Base-by-base conservation (phyloP, 2,113 vertebrate genomes). In the Zapornia atra region DNA sequence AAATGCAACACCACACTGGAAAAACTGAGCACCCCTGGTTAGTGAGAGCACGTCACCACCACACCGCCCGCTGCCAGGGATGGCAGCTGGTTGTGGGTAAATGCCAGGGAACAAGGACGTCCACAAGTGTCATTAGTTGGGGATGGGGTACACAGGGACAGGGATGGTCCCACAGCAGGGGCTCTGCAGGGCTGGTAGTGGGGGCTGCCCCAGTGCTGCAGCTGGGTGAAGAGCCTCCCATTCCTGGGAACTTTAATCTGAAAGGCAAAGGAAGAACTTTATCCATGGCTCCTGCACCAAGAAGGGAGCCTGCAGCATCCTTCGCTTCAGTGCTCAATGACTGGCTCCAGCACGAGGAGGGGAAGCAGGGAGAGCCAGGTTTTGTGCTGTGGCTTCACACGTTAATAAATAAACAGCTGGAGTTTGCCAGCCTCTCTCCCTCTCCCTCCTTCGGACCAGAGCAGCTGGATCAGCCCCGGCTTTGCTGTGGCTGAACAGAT, bases 361-460 rank as follows among this genome's bases (percentile, higher is more conserved):
- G 36, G 34, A 84, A 61, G 28, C 48, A 95, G 44, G 63, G 26
- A 90, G 44, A 71, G 85, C 18, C 82, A 89, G 73, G 79, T 76
- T 94, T 90, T 88, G 36, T 61, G 68, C 75, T 0, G 4, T 33
- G 59, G 86, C 15, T 75, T 92, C 88, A 92, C 82, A 93, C 1
- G 14, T 73, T 82, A 83, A 83, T 86, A 94, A 95, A 94, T 61
- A 94, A 88, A 82, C 56, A 94, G 82, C 36, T 88, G 61, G 65
- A 90, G 59, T 53, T 79, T 7, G 0, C 40, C 46, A 72, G 85
- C n/a, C 54, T 72, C 65, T 60, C 75, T 82, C 57, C 38, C 63
- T 92, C 75, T 82, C 57, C 38, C 63, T 92, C 75, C 14, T 5
- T 76, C 50, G 66, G 75, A 76, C 44, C 50, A 25, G 18, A 85